Conservation (phyloP, 92 coral and sea anemone genomes). For the Palythoa caribaeorum region DNA sequence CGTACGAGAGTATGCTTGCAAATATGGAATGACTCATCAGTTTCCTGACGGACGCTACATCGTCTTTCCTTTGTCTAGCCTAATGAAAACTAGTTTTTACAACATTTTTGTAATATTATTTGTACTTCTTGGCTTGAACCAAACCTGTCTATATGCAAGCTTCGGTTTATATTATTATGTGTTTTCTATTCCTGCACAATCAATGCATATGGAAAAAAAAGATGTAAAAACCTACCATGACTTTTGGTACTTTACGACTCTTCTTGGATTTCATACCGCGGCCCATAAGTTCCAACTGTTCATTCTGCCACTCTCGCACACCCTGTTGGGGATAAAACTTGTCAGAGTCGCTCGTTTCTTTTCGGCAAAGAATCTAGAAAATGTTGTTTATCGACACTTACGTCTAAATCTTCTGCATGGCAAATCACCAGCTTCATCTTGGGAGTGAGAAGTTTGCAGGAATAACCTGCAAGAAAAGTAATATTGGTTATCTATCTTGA, state of each 20-base stretch:
- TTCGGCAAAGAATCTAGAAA: not conserved
- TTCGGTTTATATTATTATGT: too few relatives aligned
- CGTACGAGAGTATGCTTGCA: too few relatives aligned
- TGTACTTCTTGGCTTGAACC: too few relatives aligned
- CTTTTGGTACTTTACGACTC: slow-evolving; percentile 43
- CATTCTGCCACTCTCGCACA: slow-evolving; percentile 94
- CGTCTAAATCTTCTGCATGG: slow-evolving; percentile 87
- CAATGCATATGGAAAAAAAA: not conserved
- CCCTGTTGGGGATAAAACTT: slow-evolving; percentile 66
- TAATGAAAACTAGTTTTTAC: too few relatives aligned
- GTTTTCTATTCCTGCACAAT: not conserved
- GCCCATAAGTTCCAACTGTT: slow-evolving; percentile 78
- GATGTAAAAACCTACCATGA: slow-evolving; percentile 14
- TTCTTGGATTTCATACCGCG: slow-evolving; percentile 52
- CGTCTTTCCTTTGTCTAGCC: too few relatives aligned
- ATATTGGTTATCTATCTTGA: not conserved
- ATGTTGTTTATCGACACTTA: slow-evolving; percentile 58
- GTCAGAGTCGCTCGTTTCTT: not conserved
- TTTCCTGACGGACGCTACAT: too few relatives aligned
- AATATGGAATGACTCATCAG: too few relatives aligned
- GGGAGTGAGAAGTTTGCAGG: slow-evolving; percentile 91
- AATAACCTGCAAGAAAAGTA: slow-evolving; percentile 72
- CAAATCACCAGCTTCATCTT: slow-evolving; percentile 95
- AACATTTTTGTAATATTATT: too few relatives aligned
- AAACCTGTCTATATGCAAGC: too few relatives aligned